phyloP scores from a whole-genome alignment of 2,113 vertebrate genomes.

The Pomatorhinus ruficollis region DNA sequence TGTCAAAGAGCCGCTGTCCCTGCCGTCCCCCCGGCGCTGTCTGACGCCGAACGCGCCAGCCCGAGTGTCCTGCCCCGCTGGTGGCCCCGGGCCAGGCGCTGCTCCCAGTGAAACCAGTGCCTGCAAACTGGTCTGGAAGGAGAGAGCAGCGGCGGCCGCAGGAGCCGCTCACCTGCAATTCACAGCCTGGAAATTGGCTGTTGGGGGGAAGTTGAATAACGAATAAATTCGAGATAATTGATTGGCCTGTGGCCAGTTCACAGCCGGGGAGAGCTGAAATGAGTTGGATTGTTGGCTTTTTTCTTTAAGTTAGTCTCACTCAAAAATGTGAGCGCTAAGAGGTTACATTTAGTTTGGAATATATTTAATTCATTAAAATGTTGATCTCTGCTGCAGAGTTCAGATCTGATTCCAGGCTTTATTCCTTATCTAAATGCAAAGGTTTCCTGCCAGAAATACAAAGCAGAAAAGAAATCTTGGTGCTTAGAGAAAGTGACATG shows the following conservation, averaged over 20 bases:
- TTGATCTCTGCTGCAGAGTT: constrained; percentile 37
- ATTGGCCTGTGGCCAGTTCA: constrained; percentile 55
- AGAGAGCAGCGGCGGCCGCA: neutral
- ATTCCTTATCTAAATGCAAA: constrained; percentile 46
- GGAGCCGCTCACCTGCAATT: neutral
- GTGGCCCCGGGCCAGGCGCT: neutral
- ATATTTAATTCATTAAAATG: constrained; percentile 57
- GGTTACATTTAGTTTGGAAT: constrained; percentile 52
- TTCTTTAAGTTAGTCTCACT: constrained; percentile 35
- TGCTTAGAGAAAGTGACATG: neutral
- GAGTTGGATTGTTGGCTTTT: constrained; percentile 49
- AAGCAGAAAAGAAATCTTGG: neutral
- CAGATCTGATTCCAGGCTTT: constrained; percentile 38
- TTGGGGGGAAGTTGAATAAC: constrained; percentile 4
- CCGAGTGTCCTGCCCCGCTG: neutral
- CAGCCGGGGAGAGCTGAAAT: constrained; percentile 31
- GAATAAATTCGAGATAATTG: constrained; percentile 59
- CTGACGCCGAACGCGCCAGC: accelerated
- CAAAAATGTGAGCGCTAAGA: constrained; percentile 16
- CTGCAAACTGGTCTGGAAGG: neutral
- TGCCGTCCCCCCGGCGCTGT: neutral
- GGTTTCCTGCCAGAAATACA: constrained; percentile 1
- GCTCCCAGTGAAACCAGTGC: neutral
- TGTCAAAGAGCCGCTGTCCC: neutral
- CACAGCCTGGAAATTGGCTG: constrained; percentile 31